These are phyloP conservation scores for Carettochelys insculpta DNA, from an alignment of 2,113 vertebrate species.

Conservation along the genomic window DNA sequence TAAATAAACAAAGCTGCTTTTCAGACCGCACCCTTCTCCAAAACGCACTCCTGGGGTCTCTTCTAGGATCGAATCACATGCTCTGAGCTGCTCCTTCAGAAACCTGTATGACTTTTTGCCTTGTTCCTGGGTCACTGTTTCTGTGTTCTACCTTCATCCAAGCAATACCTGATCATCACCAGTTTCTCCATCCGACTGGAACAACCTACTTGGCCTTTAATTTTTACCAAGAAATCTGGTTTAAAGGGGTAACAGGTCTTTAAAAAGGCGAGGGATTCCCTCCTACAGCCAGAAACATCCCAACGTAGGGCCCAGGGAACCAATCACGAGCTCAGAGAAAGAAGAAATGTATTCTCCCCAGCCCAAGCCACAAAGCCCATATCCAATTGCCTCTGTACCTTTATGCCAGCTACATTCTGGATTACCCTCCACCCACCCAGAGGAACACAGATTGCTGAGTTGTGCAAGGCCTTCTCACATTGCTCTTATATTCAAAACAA, in stretches of 20 bases:
- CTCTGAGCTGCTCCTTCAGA: no score
- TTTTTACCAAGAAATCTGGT: background rate
- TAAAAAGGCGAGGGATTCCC: background rate
- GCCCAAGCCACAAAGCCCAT: background rate
- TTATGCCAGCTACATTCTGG: background rate
- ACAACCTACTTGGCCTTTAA: background rate
- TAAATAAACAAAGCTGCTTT: background rate
- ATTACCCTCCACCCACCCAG: slow-evolving; percentile 4
- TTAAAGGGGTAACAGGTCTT: background rate
- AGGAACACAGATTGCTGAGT: background rate
- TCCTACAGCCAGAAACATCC: background rate
- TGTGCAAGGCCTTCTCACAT: background rate
- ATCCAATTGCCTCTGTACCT: background rate
- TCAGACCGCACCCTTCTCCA: no score
- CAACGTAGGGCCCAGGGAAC: background rate
- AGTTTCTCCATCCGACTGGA: background rate
- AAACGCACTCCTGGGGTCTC: no score
- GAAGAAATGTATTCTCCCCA: background rate
- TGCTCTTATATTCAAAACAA: slow-evolving; percentile 26
- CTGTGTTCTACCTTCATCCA: background rate
- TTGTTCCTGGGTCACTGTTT: no score
- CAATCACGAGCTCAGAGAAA: background rate
- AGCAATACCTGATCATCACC: background rate
- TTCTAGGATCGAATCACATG: no score
- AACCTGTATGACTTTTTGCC: no score